phyloP scores from a whole-genome alignment of 1,140 invertebrate species.

The Diorhabda carinulata region DNA sequence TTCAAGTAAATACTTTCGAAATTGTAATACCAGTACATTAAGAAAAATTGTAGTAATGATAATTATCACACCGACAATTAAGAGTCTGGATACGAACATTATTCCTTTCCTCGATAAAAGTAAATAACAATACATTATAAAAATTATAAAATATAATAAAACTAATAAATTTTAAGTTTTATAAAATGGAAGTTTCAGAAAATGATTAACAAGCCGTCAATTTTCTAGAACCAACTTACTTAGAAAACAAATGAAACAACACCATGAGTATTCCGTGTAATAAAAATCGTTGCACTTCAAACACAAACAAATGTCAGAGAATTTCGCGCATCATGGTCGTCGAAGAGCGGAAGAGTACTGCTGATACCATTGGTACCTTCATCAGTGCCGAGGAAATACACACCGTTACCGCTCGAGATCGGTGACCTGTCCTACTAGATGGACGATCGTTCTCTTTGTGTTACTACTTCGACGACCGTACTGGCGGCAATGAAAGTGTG shows the following conservation, averaged over 20 bases:
- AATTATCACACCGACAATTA: too few species aligned
- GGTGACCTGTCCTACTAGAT: conserved; percentile 12
- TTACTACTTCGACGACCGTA: background rate
- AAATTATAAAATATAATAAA: too few species aligned
- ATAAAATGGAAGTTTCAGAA: too few species aligned
- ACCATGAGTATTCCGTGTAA: background rate
- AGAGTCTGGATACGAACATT: too few species aligned
- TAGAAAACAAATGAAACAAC: conserved; percentile 1
- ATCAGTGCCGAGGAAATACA: background rate
- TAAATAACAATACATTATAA: too few species aligned
- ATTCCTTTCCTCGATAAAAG: too few species aligned
- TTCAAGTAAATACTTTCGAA: too few species aligned
- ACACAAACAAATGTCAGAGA: background rate
- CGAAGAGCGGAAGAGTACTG: background rate
- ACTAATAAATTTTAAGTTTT: too few species aligned
- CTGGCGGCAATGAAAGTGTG: background rate
- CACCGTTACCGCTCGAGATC: conserved; percentile 1
- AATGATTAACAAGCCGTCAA: too few species aligned
- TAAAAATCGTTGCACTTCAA: background rate
- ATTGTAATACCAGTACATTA: too few species aligned
- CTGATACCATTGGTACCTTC: background rate
- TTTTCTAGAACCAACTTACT: background rate
- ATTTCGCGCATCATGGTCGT: background rate
- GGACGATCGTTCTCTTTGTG: conserved; percentile 7
- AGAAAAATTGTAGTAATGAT: too few species aligned